Percentiles rank a stretch among this genome's conserved stretches.
phyloP scores from a whole-genome alignment of 1,140 invertebrate species.

The Mercenaria mercenaria region DNA sequence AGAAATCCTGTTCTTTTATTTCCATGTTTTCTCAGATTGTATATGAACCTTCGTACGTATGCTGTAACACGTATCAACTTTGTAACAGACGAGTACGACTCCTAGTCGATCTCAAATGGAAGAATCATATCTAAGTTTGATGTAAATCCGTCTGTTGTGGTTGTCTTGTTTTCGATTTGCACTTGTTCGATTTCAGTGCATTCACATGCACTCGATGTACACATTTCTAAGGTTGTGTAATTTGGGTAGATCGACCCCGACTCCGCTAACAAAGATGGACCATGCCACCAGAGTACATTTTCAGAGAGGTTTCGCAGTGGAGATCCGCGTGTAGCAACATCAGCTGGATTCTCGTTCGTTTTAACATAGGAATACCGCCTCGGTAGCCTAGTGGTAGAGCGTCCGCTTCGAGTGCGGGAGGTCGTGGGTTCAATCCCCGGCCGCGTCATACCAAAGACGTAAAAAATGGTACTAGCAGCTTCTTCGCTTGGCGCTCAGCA shows the following conservation, averaged over 20 bases:
- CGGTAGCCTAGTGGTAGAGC: no score
- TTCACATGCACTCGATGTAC: background rate
- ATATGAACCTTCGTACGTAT: background rate
- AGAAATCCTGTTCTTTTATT: background rate
- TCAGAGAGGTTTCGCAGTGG: background rate
- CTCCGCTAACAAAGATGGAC: background rate
- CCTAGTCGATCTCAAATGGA: background rate
- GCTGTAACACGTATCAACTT: slow-evolving; percentile 3
- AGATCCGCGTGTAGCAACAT: slow-evolving; percentile 17
- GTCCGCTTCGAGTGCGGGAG: no score
- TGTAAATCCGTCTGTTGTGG: background rate
- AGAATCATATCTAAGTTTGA: background rate
- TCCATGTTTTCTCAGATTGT: background rate
- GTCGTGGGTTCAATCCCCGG: no score
- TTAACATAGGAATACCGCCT: no score
- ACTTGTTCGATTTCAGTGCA: background rate
- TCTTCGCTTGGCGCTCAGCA: no score
- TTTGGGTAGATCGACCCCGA: background rate
- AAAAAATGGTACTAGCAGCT: no score
- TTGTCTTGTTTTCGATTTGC: background rate
- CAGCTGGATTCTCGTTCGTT: slow-evolving; percentile 10
- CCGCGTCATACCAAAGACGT: no score
- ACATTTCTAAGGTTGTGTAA: background rate
- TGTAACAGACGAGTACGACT: background rate
- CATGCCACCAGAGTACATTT: background rate